Base-by-base conservation (phyloP, 1,140 invertebrate genomes). In the Tribolium castaneum region DNA sequence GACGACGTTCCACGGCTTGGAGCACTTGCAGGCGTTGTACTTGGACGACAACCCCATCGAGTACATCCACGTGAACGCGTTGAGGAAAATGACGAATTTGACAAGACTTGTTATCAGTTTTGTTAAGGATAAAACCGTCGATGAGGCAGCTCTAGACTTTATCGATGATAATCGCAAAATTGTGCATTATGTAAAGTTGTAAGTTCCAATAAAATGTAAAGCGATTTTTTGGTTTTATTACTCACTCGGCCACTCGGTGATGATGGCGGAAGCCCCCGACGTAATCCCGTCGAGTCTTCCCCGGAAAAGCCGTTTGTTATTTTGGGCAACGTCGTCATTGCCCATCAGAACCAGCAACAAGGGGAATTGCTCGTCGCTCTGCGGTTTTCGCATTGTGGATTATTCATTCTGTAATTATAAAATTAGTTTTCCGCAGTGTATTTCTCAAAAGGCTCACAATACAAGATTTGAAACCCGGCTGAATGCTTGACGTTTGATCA, bases 221-320 rank as follows among this genome's bases (percentile, higher is more conserved):
- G 49, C 12, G 6, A 16, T 1, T 45, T 45, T 1, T 45, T 39
- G 35, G 25, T 30, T 5, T 30, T 30, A 30, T 30, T 30, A 78
- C 78, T 82, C 82, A 85, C 84, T 83, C 79, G 84, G 83, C 74
- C 83, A 85, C 45, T 85, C 79, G 6, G 82, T 84, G 16, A 85
- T 81, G 16, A 85, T 80, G 1, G 81, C 52, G 1, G 80, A 79
- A 49, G 83, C 84, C 6, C 84, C 84, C 1, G 80, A 80, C 12
- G 77, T 80, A 35, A 84, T 83, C 13, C 81, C 82, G 39, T 80
- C 70, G 6, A 83, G 72, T 59, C 81, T 74, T 10, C 76, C 73
- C 71, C 76, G 79, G 54, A 81, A 80, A 51, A 78, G 74, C 34
- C 62, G 73, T 52, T 80, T 82, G 50, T 80, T 77, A 13, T 49